Evolutionary conservation across 2,113 vertebrate genomes (phyloP), one percentile per base, ranked within the genome.

Genomic region (Lepus europaeus): DNA sequence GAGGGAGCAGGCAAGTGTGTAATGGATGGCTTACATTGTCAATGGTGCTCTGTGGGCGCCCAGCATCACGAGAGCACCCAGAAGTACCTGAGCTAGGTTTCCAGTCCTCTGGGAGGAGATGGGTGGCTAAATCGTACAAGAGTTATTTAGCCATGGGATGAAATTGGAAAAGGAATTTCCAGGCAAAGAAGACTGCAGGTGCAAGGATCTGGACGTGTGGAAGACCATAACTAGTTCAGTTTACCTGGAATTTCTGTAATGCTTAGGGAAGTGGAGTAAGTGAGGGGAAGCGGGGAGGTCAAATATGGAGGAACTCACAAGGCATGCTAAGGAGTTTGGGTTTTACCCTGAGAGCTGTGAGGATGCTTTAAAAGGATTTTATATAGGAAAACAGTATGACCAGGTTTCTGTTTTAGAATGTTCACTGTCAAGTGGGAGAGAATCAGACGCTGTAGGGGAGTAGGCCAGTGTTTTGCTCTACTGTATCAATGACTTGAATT

Each of bases 281-380:
- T 93, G 45, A 74, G n/a, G n/a, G n/a, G 61, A 91, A 86, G 77
- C 91, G 36, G 33, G 73, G 73, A 31, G n/a, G 36, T 93, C 61
- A 81, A 20, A 64, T 82, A 39, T 64, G 68, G 81, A 94, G 66
- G 59, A 49, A 68, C 3, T 93, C 68, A 19, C 93, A 72, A 93
- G 64, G 56, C 39, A 27, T 90, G 80, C 77, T 63, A 27, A 95
- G 22, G 63, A 92, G 64, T 64, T 92, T 83, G 77, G 64, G 45
- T 85, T 78, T 95, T 95, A 81, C 9, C 19, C 66, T 14, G 73
- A 79, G 87, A 66, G 29, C 80, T 77, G 2, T 82, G 64, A 53
- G 72, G 49, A 66, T 76, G 36, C 33, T 90, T 83, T 87, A 82
- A 88, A 59, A 87, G 17, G 33, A 20, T 87, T 90, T 96, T 96